Evolutionary conservation across 2,113 vertebrate species (phyloP).

Genomic region (Microtus ochrogaster): DNA sequence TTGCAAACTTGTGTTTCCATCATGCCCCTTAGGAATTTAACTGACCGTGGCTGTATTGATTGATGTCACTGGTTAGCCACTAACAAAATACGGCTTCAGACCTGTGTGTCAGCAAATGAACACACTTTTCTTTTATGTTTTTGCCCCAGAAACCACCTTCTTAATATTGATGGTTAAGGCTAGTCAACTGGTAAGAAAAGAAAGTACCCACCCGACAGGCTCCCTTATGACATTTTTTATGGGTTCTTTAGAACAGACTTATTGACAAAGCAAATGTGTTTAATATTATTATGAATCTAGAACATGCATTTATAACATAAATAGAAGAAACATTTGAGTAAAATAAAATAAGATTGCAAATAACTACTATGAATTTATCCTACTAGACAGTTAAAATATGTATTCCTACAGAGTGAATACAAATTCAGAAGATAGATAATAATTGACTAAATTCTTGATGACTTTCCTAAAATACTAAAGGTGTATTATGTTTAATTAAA

Average conservation of each 20-base stretch:
- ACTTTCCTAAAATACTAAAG: slow-evolving; percentile 16
- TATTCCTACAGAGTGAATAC: neutral
- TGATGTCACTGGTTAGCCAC: neutral
- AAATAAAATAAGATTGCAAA: neutral
- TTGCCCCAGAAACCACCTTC: neutral
- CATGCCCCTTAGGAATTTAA: neutral
- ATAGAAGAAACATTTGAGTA: slow-evolving; percentile 12
- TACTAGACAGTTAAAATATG: neutral
- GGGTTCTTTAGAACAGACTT: neutral
- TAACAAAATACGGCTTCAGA: neutral
- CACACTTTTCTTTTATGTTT: slow-evolving; percentile 2
- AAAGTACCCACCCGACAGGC: too few relatives aligned
- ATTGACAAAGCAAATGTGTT: neutral
- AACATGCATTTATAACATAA: neutral
- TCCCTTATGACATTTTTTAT: neutral
- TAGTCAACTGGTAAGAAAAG: neutral
- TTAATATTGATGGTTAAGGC: neutral
- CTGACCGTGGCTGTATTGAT: neutral
- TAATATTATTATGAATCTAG: slow-evolving; percentile 17
- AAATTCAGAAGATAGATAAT: neutral
- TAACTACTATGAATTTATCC: neutral
- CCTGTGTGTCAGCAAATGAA: neutral
- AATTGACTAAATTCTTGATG: neutral
- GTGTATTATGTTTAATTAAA: neutral
- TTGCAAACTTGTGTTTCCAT: neutral